A percentile compares a stretch with the other conserved stretches of the same genome.
These are phyloP conservation scores for Nothoprocta pentlandii DNA, from an alignment of 2,113 vertebrate genomes.

Conservation along the genomic window DNA sequence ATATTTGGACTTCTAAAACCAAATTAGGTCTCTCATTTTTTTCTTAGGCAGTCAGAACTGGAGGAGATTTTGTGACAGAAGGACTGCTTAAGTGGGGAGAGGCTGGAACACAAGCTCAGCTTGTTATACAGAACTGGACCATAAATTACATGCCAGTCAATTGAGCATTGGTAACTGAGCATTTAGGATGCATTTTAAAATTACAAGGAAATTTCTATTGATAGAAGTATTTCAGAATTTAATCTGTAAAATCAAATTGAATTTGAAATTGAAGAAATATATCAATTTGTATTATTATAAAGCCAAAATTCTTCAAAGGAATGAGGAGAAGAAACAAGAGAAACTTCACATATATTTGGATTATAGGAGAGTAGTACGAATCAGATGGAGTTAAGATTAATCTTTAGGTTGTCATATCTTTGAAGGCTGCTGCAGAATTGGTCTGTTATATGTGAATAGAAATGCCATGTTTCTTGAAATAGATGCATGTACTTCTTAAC, in stretches of 20 bases:
- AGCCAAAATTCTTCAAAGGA: not conserved
- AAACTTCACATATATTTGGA: not conserved
- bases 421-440: not conserved
- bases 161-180: not conserved
- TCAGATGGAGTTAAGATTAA: not conserved
- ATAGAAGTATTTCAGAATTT: not conserved
- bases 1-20: not conserved
- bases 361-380: not conserved
- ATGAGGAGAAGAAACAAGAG: not conserved
- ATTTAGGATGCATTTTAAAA: not conserved
- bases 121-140: not conserved
- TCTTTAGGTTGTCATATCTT: not conserved
- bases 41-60: not conserved
- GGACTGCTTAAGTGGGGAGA: not conserved
- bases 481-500: not conserved
- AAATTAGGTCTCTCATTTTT: not conserved
- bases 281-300: not conserved
- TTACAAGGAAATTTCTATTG: not conserved
- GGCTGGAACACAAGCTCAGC: not conserved
- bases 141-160: not conserved
- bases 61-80: not conserved
- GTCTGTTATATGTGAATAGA: not conserved
- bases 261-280: not conserved
- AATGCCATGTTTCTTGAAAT: constrained; percentile 1
- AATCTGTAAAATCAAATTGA: not conserved